Evolutionary conservation across 2,113 vertebrate species (phyloP).

Genomic region (Anarrhichthys ocellatus): DNA sequence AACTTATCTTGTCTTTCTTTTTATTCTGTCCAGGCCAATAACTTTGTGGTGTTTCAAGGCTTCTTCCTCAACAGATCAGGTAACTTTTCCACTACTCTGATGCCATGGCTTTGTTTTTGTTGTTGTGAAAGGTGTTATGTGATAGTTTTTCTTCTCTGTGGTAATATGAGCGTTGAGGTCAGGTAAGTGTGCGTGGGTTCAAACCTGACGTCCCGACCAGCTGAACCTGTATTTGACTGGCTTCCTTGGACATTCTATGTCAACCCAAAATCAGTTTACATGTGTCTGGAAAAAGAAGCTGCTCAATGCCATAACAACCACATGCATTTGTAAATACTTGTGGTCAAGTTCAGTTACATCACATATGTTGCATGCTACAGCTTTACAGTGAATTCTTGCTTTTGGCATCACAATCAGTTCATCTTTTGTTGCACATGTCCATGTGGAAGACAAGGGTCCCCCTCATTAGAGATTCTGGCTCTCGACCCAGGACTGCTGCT

Average conservation of each 20-base stretch:
- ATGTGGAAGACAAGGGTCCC: neutral
- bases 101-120: neutral
- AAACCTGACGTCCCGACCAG: neutral
- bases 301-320: neutral
- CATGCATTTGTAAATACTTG: neutral
- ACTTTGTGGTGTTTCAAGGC: constrained; percentile 93
- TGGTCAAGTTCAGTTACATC: neutral
- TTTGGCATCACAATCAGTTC: constrained; percentile 1
- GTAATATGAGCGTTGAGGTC: neutral
- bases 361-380: constrained; percentile 5
- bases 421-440: constrained; percentile 1
- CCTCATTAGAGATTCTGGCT: neutral
- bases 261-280: neutral
- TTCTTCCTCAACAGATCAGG: constrained; percentile 90
- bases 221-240: neutral
- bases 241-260: neutral
- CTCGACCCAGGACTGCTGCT: constrained; percentile 23
- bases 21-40: constrained; percentile 87
- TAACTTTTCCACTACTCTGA: constrained; percentile 63
- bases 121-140: neutral
- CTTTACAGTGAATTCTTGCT: constrained; percentile 11
- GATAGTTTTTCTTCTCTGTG: neutral
- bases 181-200: neutral
- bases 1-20: neutral
- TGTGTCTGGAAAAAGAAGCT: neutral